Evolutionary conservation across 1,140 invertebrate species (phyloP), one percentile per base, ranked within the genome.

Genomic region (Lycorma delicatula): DNA sequence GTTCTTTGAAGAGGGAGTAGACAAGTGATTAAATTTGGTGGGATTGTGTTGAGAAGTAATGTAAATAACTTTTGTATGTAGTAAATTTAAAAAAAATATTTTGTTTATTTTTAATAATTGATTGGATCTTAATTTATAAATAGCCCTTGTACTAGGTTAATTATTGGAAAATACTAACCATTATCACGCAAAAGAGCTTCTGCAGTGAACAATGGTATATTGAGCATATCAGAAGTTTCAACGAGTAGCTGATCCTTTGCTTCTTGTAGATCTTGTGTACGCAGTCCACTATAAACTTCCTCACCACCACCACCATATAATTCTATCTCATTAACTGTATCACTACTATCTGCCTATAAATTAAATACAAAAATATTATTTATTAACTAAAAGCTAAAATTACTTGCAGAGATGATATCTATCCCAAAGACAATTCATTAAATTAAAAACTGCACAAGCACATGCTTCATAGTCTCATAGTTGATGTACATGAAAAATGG

Each of bases 141-240:
- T 34, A 29, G 49, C n/a, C n/a, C n/a, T n/a, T n/a, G n/a, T n/a
- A n/a, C n/a, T n/a, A n/a, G n/a, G n/a, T n/a, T n/a, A n/a, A n/a
- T n/a, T n/a, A n/a, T n/a, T n/a, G n/a, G 18, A 18, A n/a, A n/a
- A n/a, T 12, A 46, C 63, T 66, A 72, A 85, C 84, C 83, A 71
- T 85, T 81, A 66, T 85, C 81, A 63, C 83, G 70, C 12, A 87
- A 72, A 18, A 87, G 68, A 47, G 82, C 83, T 71, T 87, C 85
- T 13, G 85, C 84, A 46, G 83, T 85, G 67, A 86, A 86, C 12
- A 87, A 71, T 2, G 83, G 82, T 31, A 86, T 79, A 66, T 84
- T 81, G 11, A 87, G 72, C 84, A 86, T 86, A 70, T 87, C 84
- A 20, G 84, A 82, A 12, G 84, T 86, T 70, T 86, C 84, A 18